Evolutionary conservation across 2,888 invertebrate species (phyloP).

Genomic region (Eilema caniola): DNA sequence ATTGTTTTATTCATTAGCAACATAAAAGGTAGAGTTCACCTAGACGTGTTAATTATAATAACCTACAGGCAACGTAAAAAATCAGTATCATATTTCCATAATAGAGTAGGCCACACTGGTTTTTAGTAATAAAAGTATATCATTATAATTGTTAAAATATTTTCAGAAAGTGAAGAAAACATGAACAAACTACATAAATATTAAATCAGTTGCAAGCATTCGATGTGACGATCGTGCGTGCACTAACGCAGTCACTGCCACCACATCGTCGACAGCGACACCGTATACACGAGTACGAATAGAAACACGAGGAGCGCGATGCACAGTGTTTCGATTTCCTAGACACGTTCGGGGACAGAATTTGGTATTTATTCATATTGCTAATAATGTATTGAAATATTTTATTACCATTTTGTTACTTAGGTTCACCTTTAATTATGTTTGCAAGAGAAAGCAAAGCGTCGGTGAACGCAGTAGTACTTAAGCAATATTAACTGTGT

Average conservation of each 20-base stretch:
- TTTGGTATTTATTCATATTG: too few species aligned
- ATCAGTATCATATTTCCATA: background rate
- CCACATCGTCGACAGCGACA: background rate
- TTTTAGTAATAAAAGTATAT: background rate
- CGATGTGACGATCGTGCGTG: slow-evolving; percentile 54
- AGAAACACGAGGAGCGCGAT: slow-evolving; percentile 46
- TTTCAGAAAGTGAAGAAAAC: background rate
- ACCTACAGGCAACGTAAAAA: background rate
- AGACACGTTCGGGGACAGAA: background rate
- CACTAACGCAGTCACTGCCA: slow-evolving; percentile 54
- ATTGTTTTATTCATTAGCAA: background rate
- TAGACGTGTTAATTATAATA: background rate
- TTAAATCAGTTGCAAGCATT: slow-evolving; percentile 62
- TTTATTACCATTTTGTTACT: too few species aligned
- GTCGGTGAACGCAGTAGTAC: too few species aligned
- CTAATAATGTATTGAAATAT: too few species aligned
- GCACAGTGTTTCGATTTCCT: slow-evolving; percentile 17
- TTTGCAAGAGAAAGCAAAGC: too few species aligned
- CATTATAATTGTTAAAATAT: background rate
- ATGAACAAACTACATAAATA: slow-evolving; percentile 48
- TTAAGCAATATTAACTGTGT: too few species aligned
- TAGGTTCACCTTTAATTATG: too few species aligned
- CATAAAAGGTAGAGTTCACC: background rate
- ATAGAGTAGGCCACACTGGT: too few species aligned
- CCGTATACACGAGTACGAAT: slow-evolving; percentile 1